Percentiles rank a stretch among this genome's conserved stretches.
Conservation (phyloP, 2,113 vertebrate species). For the Sardina pilchardus region DNA sequence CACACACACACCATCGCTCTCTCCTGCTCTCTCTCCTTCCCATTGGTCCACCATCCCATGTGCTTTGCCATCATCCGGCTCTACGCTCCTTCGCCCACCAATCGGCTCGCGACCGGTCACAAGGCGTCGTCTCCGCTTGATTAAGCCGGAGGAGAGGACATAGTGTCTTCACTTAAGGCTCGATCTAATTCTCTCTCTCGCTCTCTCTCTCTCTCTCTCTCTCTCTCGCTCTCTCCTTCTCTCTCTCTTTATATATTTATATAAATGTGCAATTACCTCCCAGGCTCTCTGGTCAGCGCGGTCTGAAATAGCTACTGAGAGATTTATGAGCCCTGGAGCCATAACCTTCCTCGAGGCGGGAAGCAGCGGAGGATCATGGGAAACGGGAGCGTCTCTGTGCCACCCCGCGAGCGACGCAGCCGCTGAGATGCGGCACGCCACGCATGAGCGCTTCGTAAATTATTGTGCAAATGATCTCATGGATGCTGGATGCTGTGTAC, state of each 20-base stretch:
- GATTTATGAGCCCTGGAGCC: conserved; percentile 4
- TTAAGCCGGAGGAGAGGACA: conserved; percentile 55
- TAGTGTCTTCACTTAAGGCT: conserved; percentile 20
- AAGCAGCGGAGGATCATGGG: background rate
- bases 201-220: background rate
- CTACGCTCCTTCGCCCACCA: background rate
- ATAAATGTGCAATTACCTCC: conserved; percentile 18
- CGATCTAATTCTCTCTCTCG: background rate
- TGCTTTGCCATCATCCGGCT: background rate
- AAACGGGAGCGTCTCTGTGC: background rate
- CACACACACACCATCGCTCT: background rate
- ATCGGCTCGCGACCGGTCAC: background rate
- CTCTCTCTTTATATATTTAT: conserved; percentile 6
- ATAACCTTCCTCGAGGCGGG: background rate
- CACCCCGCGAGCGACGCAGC: background rate
- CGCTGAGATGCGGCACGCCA: background rate
- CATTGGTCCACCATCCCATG: background rate
- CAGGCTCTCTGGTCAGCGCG: background rate
- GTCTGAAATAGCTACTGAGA: conserved; percentile 9
- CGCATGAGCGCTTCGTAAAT: background rate
- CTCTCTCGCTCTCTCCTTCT: background rate
- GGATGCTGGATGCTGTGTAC: background rate
- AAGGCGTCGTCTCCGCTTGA: conserved; percentile 37
- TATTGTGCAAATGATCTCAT: conserved; percentile 9
- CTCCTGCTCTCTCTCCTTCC: background rate